Conservation (phyloP, 2,888 invertebrate species). For the Nasonovia ribisnigri region DNA sequence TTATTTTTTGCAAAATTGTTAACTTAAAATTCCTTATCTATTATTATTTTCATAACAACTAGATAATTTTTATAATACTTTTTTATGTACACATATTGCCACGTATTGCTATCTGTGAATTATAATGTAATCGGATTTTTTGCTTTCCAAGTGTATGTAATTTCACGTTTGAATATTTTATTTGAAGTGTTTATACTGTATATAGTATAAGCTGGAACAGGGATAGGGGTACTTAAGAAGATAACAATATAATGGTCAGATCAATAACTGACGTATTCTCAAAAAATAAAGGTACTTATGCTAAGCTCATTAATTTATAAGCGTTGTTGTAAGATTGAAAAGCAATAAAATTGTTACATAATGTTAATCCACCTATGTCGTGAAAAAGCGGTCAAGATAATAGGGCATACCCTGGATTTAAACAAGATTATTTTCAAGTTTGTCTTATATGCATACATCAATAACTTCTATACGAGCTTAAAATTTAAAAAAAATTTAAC, state of each 20-base stretch:
- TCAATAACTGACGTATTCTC: not conserved
- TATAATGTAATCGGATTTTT: constrained; percentile 24
- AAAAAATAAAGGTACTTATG: constrained; percentile 14
- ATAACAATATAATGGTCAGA: constrained; percentile 43
- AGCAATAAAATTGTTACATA: not conserved
- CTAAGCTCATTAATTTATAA: constrained; percentile 21
- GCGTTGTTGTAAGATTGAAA: constrained; percentile 18
- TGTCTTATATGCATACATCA: not conserved
- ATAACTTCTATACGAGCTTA: not conserved
- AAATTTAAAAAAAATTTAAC: not conserved
- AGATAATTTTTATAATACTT: constrained; percentile 25
- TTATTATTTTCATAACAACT: not conserved
- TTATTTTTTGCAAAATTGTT: constrained; percentile 1
- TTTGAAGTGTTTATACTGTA: constrained; percentile 27
- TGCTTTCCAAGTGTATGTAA: not conserved
- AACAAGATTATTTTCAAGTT: not conserved
- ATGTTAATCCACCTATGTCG: not conserved
- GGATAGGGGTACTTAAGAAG: constrained; percentile 34
- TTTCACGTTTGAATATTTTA: not conserved
- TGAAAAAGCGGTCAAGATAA: not conserved
- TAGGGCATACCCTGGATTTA: not conserved
- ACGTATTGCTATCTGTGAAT: not conserved
- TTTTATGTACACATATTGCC: constrained; percentile 4
- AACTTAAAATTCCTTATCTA: constrained; percentile 7
- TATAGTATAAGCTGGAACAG: constrained; percentile 35